These are phyloP conservation scores for Automeris io DNA, from an alignment of 2,888 invertebrate genomes.

Conservation along the genomic window DNA sequence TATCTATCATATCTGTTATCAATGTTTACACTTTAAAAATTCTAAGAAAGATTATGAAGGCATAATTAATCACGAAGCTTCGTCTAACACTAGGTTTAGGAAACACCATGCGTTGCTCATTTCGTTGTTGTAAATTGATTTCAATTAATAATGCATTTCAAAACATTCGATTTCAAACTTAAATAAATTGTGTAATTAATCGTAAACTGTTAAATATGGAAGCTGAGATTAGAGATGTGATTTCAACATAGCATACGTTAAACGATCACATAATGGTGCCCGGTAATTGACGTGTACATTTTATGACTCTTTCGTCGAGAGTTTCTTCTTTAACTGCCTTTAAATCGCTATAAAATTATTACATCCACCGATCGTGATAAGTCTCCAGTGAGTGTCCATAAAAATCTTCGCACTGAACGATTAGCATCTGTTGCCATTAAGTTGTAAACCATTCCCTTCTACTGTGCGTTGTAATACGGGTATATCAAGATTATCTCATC, in stretches of 20 bases:
- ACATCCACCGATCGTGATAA: conserved; percentile 6
- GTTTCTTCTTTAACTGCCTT: conserved; percentile 14
- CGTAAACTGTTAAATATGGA: not conserved
- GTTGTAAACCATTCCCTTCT: conserved; percentile 6
- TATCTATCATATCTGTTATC: too few relatives aligned
- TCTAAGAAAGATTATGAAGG: too few relatives aligned
- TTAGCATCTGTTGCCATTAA: conserved; percentile 10
- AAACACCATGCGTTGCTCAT: too few relatives aligned
- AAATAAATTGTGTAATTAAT: not conserved
- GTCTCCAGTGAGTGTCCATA: conserved; percentile 6
- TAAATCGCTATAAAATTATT: conserved; percentile 3
- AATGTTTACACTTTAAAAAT: too few relatives aligned
- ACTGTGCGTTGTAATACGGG: conserved; percentile 1
- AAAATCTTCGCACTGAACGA: conserved; percentile 8
- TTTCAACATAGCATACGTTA: not conserved
- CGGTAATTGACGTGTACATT: not conserved
- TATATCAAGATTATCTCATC: conserved; percentile 8
- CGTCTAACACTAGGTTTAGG: too few relatives aligned
- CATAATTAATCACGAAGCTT: too few relatives aligned
- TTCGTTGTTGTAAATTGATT: too few relatives aligned
- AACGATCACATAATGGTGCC: not conserved
- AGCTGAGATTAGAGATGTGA: not conserved
- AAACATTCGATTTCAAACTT: too few relatives aligned
- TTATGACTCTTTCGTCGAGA: not conserved
- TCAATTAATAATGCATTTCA: not conserved